Percentiles rank a stretch among this genome's conserved stretches.
phyloP scores from a whole-genome alignment of 2,113 vertebrate species.

The Corythornis vintsioides region DNA sequence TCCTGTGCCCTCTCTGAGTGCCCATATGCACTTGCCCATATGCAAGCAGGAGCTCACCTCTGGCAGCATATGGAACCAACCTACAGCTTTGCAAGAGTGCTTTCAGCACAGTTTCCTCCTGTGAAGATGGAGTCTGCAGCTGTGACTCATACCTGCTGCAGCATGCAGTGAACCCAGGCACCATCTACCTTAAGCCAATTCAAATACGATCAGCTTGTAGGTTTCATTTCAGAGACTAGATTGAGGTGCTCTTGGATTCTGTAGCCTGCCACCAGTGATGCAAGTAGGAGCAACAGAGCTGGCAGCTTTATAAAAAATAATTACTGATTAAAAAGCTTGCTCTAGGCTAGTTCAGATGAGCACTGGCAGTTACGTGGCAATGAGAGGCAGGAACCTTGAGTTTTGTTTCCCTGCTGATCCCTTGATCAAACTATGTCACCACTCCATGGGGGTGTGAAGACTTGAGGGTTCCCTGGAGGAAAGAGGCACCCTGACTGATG shows the following conservation, averaged over 20 bases:
- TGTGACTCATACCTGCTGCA: background rate
- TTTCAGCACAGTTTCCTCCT: background rate
- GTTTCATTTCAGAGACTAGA: background rate
- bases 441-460: background rate
- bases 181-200: background rate
- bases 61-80: background rate
- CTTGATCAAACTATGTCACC: background rate
- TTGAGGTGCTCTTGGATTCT: background rate
- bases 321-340: background rate
- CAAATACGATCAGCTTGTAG: background rate
- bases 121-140: background rate
- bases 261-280: background rate
- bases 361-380: background rate
- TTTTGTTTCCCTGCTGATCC: background rate
- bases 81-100: background rate
- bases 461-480: background rate
- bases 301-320: background rate
- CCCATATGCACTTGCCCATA: background rate
- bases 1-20: background rate
- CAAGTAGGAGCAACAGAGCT: background rate
- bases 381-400: background rate
- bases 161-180: fast-evolving
- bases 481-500: fast-evolving
- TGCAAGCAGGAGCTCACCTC: background rate
- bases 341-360: background rate